A percentile compares a stretch with the other conserved stretches of the same genome.
These are phyloP conservation scores for Teinopalpus imperialis DNA, from an alignment of 2,888 invertebrate genomes.

Conservation along the genomic window DNA sequence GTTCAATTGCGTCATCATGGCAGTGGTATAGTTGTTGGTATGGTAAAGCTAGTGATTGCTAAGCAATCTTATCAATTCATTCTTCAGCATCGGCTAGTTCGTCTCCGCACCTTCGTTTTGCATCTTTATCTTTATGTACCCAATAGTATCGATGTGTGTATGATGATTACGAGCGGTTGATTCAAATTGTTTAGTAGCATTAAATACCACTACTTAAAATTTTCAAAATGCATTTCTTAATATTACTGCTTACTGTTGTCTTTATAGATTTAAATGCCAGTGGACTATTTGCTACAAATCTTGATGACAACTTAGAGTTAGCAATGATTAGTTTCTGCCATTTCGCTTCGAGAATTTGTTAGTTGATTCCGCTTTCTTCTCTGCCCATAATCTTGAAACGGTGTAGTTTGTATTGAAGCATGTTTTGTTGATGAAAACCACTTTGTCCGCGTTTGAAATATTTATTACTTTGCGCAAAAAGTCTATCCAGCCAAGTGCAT, in stretches of 20 bases:
- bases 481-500: not conserved
- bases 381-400: slow-evolving; percentile 12
- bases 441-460: slow-evolving; percentile 28
- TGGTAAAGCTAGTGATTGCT: no score
- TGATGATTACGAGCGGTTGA: slow-evolving; percentile 22
- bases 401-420: slow-evolving; percentile 32
- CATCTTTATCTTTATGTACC: slow-evolving; percentile 28
- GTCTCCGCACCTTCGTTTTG: no score
- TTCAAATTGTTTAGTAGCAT: not conserved
- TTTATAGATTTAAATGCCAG: slow-evolving; percentile 22
- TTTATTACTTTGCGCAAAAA: slow-evolving; percentile 31
- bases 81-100: slow-evolving; percentile 15
- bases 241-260: slow-evolving; percentile 28
- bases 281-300: slow-evolving; percentile 27
- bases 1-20: no score
- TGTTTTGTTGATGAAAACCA: slow-evolving; percentile 31
- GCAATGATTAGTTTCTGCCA: not conserved
- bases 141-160: slow-evolving; percentile 32
- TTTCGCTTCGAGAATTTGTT: not conserved
- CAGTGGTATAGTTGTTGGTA: no score
- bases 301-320: slow-evolving; percentile 24
- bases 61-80: no score
- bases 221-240: slow-evolving; percentile 28
- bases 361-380: slow-evolving; percentile 5
- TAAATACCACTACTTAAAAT: slow-evolving; percentile 24